Conservation (phyloP, 2,888 invertebrate species). For the Clostera curtula region DNA sequence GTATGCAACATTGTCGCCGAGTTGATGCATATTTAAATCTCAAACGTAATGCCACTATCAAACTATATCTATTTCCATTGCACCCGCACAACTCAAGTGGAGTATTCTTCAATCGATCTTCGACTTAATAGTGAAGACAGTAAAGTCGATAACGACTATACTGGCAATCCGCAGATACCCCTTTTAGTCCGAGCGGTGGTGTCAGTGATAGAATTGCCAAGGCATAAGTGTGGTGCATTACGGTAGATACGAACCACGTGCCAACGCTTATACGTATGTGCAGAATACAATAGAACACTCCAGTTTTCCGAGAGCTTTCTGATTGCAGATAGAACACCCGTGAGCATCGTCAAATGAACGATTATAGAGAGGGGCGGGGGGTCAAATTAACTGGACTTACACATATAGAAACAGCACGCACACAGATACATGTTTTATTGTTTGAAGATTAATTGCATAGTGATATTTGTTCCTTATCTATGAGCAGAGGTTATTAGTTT, state of each 20-base stretch:
- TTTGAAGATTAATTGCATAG: slow-evolving; percentile 25
- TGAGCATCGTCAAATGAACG: slow-evolving; percentile 3
- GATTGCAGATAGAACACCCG: slow-evolving; percentile 13
- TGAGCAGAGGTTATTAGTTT: slow-evolving; percentile 10
- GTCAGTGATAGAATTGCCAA: slow-evolving; percentile 49
- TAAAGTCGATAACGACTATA: slow-evolving; percentile 19
- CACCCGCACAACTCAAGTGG: slow-evolving; percentile 22
- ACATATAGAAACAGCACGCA: slow-evolving; percentile 26
- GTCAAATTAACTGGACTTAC: slow-evolving; percentile 17
- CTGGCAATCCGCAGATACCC: too few species aligned
- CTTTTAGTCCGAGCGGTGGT: slow-evolving; percentile 24
- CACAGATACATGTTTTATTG: slow-evolving; percentile 22
- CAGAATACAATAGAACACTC: slow-evolving; percentile 19
- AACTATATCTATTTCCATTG: slow-evolving; percentile 41
- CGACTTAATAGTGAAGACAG: slow-evolving; percentile 10
- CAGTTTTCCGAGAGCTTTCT: slow-evolving; percentile 28
- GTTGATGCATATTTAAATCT: slow-evolving; percentile 49
- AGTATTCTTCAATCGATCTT: slow-evolving; percentile 8
- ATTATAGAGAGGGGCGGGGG: slow-evolving; percentile 10
- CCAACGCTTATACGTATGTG: slow-evolving; percentile 27
- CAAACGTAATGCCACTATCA: slow-evolving; percentile 41
- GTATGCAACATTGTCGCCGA: slow-evolving; percentile 44
- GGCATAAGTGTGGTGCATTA: slow-evolving; percentile 30
- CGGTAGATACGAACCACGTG: slow-evolving; percentile 56
- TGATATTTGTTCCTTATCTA: slow-evolving; percentile 23